A percentile compares a stretch with the other conserved stretches of the same genome.
Conservation (phyloP, 2,888 invertebrate genomes). For the Macrostomum cliftonense region DNA sequence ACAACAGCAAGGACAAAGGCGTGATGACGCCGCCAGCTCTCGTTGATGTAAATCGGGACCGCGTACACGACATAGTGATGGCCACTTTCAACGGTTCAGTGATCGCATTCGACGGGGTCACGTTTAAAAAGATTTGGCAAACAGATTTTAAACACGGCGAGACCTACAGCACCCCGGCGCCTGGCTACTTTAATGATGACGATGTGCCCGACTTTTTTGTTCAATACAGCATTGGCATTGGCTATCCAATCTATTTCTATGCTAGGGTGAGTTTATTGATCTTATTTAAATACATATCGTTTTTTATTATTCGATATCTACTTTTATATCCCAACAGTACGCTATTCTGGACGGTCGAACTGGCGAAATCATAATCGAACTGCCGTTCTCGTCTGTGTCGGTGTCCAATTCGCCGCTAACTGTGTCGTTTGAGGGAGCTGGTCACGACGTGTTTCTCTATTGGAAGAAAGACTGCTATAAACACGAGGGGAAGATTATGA, state of each 20-base stretch:
- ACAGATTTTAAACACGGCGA: constrained; percentile 1
- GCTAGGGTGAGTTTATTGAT: constrained; percentile 44
- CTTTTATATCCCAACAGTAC: too few species aligned
- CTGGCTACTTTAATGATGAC: constrained; percentile 59
- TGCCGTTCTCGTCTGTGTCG: constrained; percentile 45
- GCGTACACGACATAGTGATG: constrained; percentile 52
- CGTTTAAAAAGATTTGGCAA: constrained; percentile 53
- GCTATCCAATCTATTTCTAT: constrained; percentile 55
- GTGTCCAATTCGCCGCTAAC: constrained; percentile 39
- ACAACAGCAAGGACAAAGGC: constrained; percentile 47
- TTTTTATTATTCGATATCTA: too few species aligned
- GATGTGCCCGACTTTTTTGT: constrained; percentile 58
- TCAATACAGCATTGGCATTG: constrained; percentile 51
- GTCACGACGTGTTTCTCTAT: constrained; percentile 57
- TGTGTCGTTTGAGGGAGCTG: constrained; percentile 35
- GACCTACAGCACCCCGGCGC: constrained; percentile 49
- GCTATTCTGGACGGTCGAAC: constrained; percentile 46
- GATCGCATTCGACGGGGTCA: constrained; percentile 52
- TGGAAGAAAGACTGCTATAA: constrained; percentile 54
- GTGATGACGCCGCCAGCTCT: constrained; percentile 48
- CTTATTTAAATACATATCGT: too few species aligned
- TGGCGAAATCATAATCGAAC: constrained; percentile 45
- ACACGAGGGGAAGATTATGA: constrained; percentile 24
- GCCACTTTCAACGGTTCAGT: constrained; percentile 54
- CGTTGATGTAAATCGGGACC: constrained; percentile 53